phyloP scores from a whole-genome alignment of 2,113 vertebrate species.

The Aegotheles bennettii region DNA sequence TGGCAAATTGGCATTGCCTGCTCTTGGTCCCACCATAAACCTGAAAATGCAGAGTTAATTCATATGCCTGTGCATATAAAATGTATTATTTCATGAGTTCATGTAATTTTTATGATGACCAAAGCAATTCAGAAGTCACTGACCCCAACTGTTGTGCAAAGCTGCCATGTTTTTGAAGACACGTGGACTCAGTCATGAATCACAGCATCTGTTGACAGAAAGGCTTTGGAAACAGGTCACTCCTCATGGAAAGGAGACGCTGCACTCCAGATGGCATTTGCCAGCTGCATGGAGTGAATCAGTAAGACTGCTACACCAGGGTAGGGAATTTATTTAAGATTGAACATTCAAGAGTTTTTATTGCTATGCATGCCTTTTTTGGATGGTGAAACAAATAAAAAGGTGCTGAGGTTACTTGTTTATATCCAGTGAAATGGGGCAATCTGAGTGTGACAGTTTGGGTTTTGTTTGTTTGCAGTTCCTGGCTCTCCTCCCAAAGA shows the following conservation, averaged over 20 bases:
- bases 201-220: neutral
- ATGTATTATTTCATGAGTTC: neutral
- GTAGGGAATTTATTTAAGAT: no score
- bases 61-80: fast-evolving
- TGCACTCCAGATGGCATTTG: neutral
- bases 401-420: neutral
- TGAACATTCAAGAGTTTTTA: neutral
- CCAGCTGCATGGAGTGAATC: neutral
- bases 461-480: conserved; percentile 68
- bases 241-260: neutral
- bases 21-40: neutral
- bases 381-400: neutral
- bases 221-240: neutral
- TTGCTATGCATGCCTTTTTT: neutral
- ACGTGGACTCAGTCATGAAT: neutral
- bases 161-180: neutral
- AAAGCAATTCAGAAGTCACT: neutral
- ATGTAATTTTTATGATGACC: neutral
- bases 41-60: neutral
- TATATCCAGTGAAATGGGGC: neutral
- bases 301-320: fast-evolving
- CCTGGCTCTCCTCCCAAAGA: conserved; percentile 96
- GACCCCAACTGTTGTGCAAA: neutral
- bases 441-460: neutral
- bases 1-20: neutral